Percentiles rank a stretch among this genome's conserved stretches.
phyloP scores from a whole-genome alignment of 30 jellyfish, hydroid and myxozoan genomes.

The Mastigias papua region DNA sequence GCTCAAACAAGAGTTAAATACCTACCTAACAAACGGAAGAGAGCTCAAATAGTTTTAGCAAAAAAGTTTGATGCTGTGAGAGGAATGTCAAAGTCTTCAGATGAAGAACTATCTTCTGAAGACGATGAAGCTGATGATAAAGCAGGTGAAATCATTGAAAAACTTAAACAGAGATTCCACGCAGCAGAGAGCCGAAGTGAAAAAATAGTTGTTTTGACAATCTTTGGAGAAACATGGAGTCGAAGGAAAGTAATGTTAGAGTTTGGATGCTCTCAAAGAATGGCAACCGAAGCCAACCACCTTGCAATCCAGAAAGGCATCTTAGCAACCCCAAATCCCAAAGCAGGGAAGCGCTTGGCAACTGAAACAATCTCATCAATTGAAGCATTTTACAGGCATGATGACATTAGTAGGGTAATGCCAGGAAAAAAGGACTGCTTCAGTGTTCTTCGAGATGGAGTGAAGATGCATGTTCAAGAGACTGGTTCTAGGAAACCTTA shows the following conservation, averaged over 20 bases:
- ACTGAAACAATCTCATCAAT: background rate
- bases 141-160: background rate
- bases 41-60: background rate
- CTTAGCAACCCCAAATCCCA: constrained; percentile 56
- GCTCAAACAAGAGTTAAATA: background rate
- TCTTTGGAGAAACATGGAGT: constrained; percentile 42
- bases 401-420: constrained; percentile 47
- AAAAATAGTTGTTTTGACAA: constrained; percentile 38
- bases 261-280: constrained; percentile 44
- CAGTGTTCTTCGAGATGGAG: constrained; percentile 27
- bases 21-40: background rate
- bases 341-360: constrained; percentile 12
- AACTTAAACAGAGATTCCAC: background rate
- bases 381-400: background rate
- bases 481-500: constrained; percentile 33
- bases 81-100: background rate
- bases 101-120: background rate
- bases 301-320: constrained; percentile 52
- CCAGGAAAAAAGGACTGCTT: constrained; percentile 60
- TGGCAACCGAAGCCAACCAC: constrained; percentile 63
- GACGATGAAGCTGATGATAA: background rate
- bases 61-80: background rate
- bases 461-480: constrained; percentile 7
- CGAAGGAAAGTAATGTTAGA: constrained; percentile 31
- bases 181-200: constrained; percentile 19